Evolutionary conservation across 2,888 invertebrate species (phyloP).

Genomic region (Agrochola litura): DNA sequence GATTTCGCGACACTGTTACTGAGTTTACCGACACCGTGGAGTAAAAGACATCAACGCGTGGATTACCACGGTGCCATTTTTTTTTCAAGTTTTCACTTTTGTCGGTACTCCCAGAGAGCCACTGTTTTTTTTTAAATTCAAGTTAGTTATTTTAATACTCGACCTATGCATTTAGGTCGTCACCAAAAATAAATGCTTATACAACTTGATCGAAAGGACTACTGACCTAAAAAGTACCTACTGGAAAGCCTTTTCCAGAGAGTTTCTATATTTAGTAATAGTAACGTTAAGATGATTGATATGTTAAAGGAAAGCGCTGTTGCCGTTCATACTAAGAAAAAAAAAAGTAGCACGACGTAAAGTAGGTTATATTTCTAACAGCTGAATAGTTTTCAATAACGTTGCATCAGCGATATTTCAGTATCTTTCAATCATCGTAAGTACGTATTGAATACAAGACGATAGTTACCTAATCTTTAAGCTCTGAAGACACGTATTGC

Average conservation of each 20-base stretch:
- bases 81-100: too few relatives aligned
- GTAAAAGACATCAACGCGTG: too few relatives aligned
- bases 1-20: too few relatives aligned
- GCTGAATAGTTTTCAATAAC: constrained; percentile 17
- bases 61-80: too few relatives aligned
- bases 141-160: not conserved
- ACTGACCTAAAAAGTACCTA: not conserved
- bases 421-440: constrained; percentile 3
- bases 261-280: not conserved
- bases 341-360: not conserved
- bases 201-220: not conserved
- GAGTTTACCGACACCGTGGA: too few relatives aligned
- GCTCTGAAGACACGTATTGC: not conserved
- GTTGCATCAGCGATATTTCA: constrained; percentile 11
- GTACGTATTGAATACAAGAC: constrained; percentile 3
- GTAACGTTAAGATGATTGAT: constrained; percentile 19
- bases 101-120: too few relatives aligned
- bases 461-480: not conserved
- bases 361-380: constrained; percentile 12
- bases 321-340: not conserved
- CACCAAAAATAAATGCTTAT: not conserved
- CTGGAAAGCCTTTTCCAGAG: not conserved
- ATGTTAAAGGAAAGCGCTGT: not conserved
- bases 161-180: not conserved
- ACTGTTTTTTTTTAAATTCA: not conserved